Evolutionary conservation across 2,113 vertebrate genomes (phyloP).

Genomic region (Calyptommatus sinebrachiatus): DNA sequence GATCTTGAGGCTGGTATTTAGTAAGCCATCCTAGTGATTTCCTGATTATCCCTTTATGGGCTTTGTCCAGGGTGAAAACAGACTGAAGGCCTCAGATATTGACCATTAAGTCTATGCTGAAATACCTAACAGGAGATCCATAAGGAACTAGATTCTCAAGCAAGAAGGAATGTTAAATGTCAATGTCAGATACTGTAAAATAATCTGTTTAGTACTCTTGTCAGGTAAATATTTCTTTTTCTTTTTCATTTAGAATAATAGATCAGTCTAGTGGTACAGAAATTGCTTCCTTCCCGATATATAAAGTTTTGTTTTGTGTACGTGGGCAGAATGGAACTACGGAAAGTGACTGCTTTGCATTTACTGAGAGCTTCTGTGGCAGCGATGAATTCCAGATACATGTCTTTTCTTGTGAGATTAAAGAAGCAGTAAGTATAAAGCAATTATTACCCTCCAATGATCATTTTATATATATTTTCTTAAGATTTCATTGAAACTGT

Average conservation of each 20-base stretch:
- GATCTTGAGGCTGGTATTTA: no score
- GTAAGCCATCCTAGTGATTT: no score
- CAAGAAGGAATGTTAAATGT: no score
- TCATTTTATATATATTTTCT: not conserved
- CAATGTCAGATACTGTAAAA: no score
- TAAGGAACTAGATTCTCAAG: no score
- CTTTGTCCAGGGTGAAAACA: no score
- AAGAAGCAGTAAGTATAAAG: conserved; percentile 90
- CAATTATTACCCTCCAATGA: not conserved
- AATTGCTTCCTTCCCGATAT: conserved; percentile 93
- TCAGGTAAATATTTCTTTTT: not conserved
- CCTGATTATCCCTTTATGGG: no score
- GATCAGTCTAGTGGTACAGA: conserved; percentile 83
- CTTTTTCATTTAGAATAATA: conserved; percentile 78
- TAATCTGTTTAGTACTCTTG: not conserved
- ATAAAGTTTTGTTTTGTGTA: conserved; percentile 95
- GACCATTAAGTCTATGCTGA: no score
- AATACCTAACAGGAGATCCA: no score
- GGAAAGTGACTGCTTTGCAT: conserved; percentile 92
- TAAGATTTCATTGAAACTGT: not conserved
- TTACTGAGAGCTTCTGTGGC: conserved; percentile 93
- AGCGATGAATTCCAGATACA: conserved; percentile 97
- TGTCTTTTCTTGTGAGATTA: conserved; percentile 97
- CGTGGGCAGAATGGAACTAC: conserved; percentile 85
- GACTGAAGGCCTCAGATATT: no score